Evolutionary conservation across 2,113 vertebrate genomes (phyloP), one percentile per base, ranked within the genome.

Genomic region (Antigone vipio): DNA sequence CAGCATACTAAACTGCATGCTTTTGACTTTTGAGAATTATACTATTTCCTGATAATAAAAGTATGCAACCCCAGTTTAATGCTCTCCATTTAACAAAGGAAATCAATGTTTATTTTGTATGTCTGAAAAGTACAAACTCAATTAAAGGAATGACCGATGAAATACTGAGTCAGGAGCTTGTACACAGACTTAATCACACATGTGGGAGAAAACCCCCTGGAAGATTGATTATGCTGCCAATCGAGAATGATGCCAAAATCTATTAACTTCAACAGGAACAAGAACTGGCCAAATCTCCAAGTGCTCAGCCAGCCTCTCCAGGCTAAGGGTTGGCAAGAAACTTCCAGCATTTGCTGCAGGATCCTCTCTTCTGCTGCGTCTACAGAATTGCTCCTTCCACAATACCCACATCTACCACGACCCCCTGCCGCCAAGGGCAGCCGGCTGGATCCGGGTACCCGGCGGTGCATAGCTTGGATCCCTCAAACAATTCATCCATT

Each of bases 61-160:
- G 55, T 35, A 78, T 83, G 71, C 74, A 92, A 78, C 29, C 62
- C 58, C 67, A 80, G 50, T 91, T 95, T 80, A 95, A 93, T 94
- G 91, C 71, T 71, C 67, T 95, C 78, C 85, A 26, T 93, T 95
- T 89, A 73, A 80, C 78, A 86, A 75, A 96, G 94, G 79, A 96
- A 97, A 96, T 92, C 72, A 64, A 29, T 94, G 90, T 95, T 96
- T 96, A 45, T 94, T 96, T 95, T 84, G 91, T 45, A 68, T 78
- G 52, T 88, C 89, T 94, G 83, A 88, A 84, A 95, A 93, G 27
- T 29, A 89, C 92, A 96, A 91, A 85, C 71, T 88, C 87, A 82
- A 62, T 97, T 95, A 79, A 91, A 95, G 84, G 82, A 95, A 66
- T 6, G 67, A 26, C 62, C 1, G 1, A 16, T 76, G 71, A 89